Conservation (phyloP, 2,888 invertebrate genomes). For the Empis stercorea region DNA sequence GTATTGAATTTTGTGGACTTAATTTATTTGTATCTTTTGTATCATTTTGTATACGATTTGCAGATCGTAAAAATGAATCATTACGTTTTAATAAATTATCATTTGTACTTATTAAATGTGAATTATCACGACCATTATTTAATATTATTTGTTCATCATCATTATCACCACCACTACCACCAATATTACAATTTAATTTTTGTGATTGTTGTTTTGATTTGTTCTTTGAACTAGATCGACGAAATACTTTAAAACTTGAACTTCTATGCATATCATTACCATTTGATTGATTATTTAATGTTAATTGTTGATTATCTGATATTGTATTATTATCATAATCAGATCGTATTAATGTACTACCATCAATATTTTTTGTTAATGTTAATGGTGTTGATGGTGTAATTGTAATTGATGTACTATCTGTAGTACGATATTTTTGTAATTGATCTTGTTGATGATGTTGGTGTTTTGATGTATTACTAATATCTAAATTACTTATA, state of each 20-base stretch:
- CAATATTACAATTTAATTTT: constrained; percentile 27
- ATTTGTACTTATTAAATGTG: constrained; percentile 35
- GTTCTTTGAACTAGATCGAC: constrained; percentile 57
- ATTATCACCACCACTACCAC: constrained; percentile 40
- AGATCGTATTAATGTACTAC: not conserved
- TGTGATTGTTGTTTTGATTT: constrained; percentile 38
- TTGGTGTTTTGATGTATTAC: constrained; percentile 9
- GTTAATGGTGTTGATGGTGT: not conserved
- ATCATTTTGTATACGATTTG: constrained; percentile 59
- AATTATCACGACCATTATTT: constrained; percentile 61
- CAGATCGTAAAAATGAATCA: constrained; percentile 46
- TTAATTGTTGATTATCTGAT: constrained; percentile 4
- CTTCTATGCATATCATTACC: constrained; percentile 46
- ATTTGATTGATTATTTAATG: constrained; percentile 13
- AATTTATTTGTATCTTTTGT: constrained; percentile 52
- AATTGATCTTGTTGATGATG: constrained; percentile 5
- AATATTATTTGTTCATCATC: constrained; percentile 40
- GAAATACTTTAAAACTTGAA: constrained; percentile 59
- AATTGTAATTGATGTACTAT: constrained; percentile 24
- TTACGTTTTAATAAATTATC: constrained; percentile 38
- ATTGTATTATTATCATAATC: constrained; percentile 1
- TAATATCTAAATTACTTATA: constrained; percentile 14
- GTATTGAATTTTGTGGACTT: constrained; percentile 59
- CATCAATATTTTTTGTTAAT: not conserved
- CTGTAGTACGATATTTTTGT: constrained; percentile 10